Percentiles rank a stretch among this genome's conserved stretches.
Evolutionary conservation across 2,888 invertebrate species (phyloP).

Genomic region (Argyra leucocephala): DNA sequence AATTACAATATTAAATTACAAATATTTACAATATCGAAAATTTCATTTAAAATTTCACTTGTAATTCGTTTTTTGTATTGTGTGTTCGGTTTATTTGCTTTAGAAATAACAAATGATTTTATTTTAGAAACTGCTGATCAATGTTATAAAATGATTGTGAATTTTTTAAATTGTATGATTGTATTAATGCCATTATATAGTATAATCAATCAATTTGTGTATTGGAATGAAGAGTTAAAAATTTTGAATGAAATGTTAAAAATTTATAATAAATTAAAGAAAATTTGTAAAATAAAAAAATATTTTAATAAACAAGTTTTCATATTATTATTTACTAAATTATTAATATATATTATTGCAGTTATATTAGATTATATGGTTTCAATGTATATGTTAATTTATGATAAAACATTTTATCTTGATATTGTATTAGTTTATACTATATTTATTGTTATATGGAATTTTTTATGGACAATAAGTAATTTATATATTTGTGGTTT

Average conservation of each 20-base stretch:
- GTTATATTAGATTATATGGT: too few relatives aligned
- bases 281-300: not conserved
- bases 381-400: too few relatives aligned
- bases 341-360: not conserved
- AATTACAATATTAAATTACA: not conserved
- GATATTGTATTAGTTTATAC: too few relatives aligned
- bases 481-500: not conserved
- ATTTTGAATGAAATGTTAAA: not conserved
- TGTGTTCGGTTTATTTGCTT: not conserved
- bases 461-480: not conserved
- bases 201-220: not conserved
- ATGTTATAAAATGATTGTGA: not conserved
- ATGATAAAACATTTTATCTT: too few relatives aligned
- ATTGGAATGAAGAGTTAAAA: not conserved
- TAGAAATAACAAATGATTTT: not conserved
- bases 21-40: not conserved
- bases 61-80: not conserved
- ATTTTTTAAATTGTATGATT: not conserved
- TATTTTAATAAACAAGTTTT: not conserved
- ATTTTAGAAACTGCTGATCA: not conserved
- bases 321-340: not conserved
- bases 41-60: not conserved
- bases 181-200: not conserved
- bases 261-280: not conserved
- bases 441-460: not conserved